Evolutionary conservation across 2,113 vertebrate species (phyloP).

Genomic region (Mormyrus iriodes): DNA sequence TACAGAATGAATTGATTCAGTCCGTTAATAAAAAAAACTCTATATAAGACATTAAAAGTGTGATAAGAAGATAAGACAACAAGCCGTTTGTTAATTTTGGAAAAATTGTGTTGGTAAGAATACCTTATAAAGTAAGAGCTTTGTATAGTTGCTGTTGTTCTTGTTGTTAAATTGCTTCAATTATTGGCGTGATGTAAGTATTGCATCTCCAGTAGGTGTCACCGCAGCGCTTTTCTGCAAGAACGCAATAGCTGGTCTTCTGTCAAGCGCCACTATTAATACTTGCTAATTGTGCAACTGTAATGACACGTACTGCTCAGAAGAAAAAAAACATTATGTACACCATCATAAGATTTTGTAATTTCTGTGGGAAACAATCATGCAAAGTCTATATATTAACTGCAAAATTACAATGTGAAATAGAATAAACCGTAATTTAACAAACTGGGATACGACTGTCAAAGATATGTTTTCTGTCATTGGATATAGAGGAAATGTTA

Average conservation of each 20-base stretch:
- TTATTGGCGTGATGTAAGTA: background rate
- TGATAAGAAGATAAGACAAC: background rate
- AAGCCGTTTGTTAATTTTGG: background rate
- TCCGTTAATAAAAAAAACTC: background rate
- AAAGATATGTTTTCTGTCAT: background rate
- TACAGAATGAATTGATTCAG: background rate
- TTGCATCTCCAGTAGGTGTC: slow-evolving; percentile 11
- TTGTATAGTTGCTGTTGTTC: background rate
- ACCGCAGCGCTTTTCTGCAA: background rate
- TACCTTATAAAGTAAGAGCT: background rate
- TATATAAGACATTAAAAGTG: background rate
- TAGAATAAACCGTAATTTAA: background rate
- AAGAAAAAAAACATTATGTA: background rate
- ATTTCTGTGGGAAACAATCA: background rate
- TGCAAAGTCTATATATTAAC: background rate
- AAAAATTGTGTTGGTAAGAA: background rate
- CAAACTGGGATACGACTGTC: background rate
- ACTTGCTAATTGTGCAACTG: background rate
- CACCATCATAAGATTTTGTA: background rate
- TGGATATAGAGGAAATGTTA: background rate
- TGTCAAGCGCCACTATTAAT: background rate
- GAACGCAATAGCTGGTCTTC: background rate
- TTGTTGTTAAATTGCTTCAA: background rate
- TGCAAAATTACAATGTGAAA: background rate
- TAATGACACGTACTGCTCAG: background rate